Conservation (phyloP, 2,888 invertebrate species). For the Pediacus dermestoides region DNA sequence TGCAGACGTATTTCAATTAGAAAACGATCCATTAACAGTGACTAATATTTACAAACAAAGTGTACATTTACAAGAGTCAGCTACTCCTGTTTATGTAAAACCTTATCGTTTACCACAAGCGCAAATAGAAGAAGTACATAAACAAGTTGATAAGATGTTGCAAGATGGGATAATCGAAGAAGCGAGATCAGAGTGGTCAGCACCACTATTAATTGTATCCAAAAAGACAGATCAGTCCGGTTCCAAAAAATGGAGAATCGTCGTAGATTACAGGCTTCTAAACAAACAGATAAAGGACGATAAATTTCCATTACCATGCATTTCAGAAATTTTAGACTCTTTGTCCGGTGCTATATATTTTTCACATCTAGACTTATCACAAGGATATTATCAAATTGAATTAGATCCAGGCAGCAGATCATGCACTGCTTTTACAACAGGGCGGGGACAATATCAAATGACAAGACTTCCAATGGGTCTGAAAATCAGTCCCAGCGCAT, state of each 20-base stretch:
- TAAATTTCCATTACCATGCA: slow-evolving; percentile 25
- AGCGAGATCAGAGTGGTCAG: slow-evolving; percentile 21
- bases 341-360: slow-evolving; percentile 26
- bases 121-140: slow-evolving; percentile 25
- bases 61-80: slow-evolving; percentile 20
- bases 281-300: slow-evolving; percentile 19
- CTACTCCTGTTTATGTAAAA: too few relatives aligned
- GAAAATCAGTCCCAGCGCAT: slow-evolving; percentile 27
- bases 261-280: slow-evolving; percentile 21
- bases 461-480: slow-evolving; percentile 28
- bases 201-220: slow-evolving; percentile 23
- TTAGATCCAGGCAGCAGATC: slow-evolving; percentile 20
- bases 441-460: slow-evolving; percentile 27
- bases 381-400: slow-evolving; percentile 27
- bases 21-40: too few relatives aligned
- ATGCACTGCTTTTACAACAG: slow-evolving; percentile 27
- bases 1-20: slow-evolving; percentile 22
- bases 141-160: slow-evolving; percentile 25
- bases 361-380: slow-evolving; percentile 12
- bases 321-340: slow-evolving; percentile 26
- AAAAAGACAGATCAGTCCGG: slow-evolving; percentile 21
- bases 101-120: too few relatives aligned
- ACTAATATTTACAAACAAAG: slow-evolving; percentile 26
- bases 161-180: slow-evolving; percentile 26
- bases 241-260: slow-evolving; percentile 17